Evolutionary conservation across 2,888 invertebrate species (phyloP).

Genomic region (Heliconius hortense): DNA sequence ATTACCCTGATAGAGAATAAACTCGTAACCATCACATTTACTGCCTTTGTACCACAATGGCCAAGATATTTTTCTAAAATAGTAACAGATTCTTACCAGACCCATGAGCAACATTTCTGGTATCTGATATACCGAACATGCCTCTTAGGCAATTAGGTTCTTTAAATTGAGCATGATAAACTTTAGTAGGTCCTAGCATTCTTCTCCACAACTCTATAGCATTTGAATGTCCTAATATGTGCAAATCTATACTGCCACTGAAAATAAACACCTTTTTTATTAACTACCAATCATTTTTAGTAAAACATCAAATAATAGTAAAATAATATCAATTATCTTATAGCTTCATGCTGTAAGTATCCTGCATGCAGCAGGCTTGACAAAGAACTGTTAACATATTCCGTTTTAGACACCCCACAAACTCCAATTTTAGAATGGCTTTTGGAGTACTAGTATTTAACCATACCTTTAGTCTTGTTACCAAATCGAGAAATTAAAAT

Average conservation of each 20-base stretch:
- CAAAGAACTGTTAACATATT: too few relatives aligned
- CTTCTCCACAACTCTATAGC: slow-evolving; percentile 91
- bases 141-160: slow-evolving; percentile 91
- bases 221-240: slow-evolving; percentile 88
- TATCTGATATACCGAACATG: slow-evolving; percentile 94
- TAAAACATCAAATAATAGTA: not conserved
- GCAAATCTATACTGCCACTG: slow-evolving; percentile 92
- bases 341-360: not conserved
- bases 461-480: too few relatives aligned
- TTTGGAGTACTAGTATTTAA: too few relatives aligned
- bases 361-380: too few relatives aligned
- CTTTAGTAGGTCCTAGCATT: slow-evolving; percentile 95
- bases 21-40: too few relatives aligned
- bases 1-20: too few relatives aligned
- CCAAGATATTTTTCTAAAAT: not conserved
- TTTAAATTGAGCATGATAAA: slow-evolving; percentile 88
- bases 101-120: slow-evolving; percentile 96
- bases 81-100: slow-evolving; percentile 84
- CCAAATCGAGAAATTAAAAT: too few relatives aligned
- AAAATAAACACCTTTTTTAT: slow-evolving; percentile 5
- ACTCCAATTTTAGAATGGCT: too few relatives aligned
- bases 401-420: too few relatives aligned
- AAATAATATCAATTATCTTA: not conserved
- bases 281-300: slow-evolving; percentile 6
- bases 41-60: too few relatives aligned